Base-by-base conservation (phyloP, 2,888 invertebrate species). In the Sepioteuthis lessoniana region DNA sequence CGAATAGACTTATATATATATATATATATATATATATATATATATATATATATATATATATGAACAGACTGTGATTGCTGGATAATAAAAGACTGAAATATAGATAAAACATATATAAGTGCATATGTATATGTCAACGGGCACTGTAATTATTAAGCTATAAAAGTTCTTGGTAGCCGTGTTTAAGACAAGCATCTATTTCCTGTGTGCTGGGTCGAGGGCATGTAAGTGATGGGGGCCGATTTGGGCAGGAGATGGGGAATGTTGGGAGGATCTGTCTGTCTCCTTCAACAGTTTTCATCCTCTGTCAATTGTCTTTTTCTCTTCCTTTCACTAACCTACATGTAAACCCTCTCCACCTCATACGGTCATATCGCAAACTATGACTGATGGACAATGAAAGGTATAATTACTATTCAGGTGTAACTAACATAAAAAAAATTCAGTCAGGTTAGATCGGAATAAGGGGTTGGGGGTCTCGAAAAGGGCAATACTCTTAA, bases 141-240 rank as follows among this genome's bases (percentile, higher is more conserved):
- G 76, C 76, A 35, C 76, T 76, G 76, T 76, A 76, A 76, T 76
- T 76, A 76, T 76, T 76, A 76, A 76, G 76, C 76, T 76, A 76
- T 76, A 76, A 76, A 76, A 76, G 76, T 76, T 76, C 76, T 76
- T 76, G n/a, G 76, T n/a, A 76, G 76, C 76, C 35, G 76, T 35
- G 76, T 25, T 76, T 76, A 76, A 76, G 76, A 76, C 76, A 76
- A 76, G 76, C 76, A 35, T 76, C n/a, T n/a, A 76, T n/a, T 76
- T 76, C 76, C 76, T 76, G 76, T 76, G 76, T n/a, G 76, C n/a
- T 35, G 76, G n/a, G 76, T 76, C 76, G 76, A n/a, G 13, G 76
- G 76, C n/a, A 35, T 13, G 10, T n/a, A 16, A 13, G n/a, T n/a
- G 76, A n/a, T 16, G n/a, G 76, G 76, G n/a, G 76, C 19, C 19